Conservation (phyloP, 2,797 vertebrate genomes). For the Lacerta viridis region DNA sequence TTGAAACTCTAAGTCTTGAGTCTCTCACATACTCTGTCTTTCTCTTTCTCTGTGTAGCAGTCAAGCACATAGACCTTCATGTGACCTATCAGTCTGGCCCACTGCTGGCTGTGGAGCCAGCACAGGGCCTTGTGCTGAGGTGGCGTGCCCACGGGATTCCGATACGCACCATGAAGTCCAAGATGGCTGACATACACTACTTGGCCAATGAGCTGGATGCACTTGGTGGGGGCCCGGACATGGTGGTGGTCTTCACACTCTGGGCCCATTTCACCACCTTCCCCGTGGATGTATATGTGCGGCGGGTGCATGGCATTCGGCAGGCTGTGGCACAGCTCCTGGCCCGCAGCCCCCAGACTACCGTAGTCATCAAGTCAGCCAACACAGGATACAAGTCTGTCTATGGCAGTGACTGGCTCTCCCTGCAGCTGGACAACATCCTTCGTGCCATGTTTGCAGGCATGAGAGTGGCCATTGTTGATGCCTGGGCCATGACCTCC, state of each 20-base stretch:
- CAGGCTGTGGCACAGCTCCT: background rate
- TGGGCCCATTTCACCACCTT: background rate
- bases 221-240: background rate
- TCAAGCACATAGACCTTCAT: background rate
- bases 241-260: background rate
- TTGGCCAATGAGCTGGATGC: background rate
- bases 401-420: constrained; percentile 70
- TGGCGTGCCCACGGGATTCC: background rate
- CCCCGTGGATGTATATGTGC: background rate
- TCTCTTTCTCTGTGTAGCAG: background rate
- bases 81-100: background rate
- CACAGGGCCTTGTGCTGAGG: background rate
- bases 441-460: constrained; percentile 63
- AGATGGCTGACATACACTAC: background rate
- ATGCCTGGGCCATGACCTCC: constrained; percentile 72
- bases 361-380: constrained; percentile 58
- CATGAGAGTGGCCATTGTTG: constrained; percentile 60
- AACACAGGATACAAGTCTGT: constrained; percentile 73
- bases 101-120: background rate
- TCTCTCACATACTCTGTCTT: background rate
- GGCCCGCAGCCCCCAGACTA: background rate
- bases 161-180: background rate
- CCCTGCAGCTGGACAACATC: constrained; percentile 62
- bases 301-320: background rate
- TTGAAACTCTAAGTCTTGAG: background rate